phyloP scores from a whole-genome alignment of 2,797 vertebrate species.

The Leuciscus waleckii region DNA sequence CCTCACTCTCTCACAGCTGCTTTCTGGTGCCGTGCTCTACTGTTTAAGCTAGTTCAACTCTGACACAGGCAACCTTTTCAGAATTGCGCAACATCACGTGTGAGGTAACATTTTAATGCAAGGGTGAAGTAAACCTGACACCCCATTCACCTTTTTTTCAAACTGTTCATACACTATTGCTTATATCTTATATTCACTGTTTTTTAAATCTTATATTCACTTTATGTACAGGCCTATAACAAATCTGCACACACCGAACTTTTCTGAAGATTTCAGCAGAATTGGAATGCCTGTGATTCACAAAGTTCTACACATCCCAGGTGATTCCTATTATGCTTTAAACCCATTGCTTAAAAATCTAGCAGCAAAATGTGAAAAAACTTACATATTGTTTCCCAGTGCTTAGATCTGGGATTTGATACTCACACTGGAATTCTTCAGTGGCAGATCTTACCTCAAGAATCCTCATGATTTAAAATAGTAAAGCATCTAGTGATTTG shows the following conservation, averaged over 20 bases:
- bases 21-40: neutral
- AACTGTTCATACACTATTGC: neutral
- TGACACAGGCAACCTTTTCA: neutral
- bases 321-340: neutral
- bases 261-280: conserved; percentile 3
- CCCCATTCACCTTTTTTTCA: neutral
- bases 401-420: neutral
- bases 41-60: neutral
- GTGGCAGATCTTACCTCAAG: neutral
- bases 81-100: neutral
- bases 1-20: neutral
- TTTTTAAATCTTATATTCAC: neutral
- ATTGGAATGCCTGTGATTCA: neutral
- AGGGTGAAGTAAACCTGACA: neutral
- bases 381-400: neutral
- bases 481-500: conserved; percentile 27
- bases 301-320: neutral
- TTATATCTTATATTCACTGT: neutral
- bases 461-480: conserved; percentile 7
- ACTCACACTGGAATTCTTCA: neutral
- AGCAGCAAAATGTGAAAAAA: neutral
- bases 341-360: neutral
- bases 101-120: neutral
- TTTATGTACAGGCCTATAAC: neutral
- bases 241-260: neutral